Percentiles rank a stretch among this genome's conserved stretches.
These are phyloP conservation scores for Sebastes miniatus DNA, from an alignment of 2,797 vertebrate genomes.

Conservation along the genomic window DNA sequence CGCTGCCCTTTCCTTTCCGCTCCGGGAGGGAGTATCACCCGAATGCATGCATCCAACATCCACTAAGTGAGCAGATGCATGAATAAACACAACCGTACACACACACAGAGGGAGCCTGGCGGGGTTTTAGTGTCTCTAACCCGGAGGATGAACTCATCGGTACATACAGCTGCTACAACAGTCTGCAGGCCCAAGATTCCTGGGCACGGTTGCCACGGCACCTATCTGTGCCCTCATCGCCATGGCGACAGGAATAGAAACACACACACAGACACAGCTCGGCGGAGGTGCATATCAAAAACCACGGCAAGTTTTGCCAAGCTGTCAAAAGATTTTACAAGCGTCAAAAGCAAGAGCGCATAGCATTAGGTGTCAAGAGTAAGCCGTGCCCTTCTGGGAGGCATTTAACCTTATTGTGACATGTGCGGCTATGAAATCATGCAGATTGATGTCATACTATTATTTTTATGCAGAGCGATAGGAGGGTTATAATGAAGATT, in stretches of 20 bases:
- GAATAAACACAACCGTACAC: conserved; percentile 1
- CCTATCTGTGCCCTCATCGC: conserved; percentile 59
- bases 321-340: conserved; percentile 38
- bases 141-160: conserved; percentile 71
- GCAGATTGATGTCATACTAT: conserved; percentile 36
- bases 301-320: conserved; percentile 18
- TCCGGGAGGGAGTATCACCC: conserved; percentile 57
- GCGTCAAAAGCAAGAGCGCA: conserved; percentile 17
- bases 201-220: conserved; percentile 46
- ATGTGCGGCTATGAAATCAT: conserved; percentile 1
- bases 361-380: neutral
- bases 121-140: conserved; percentile 56
- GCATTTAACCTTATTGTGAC: conserved; percentile 53
- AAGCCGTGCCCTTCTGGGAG: conserved; percentile 48
- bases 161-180: conserved; percentile 63
- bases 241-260: conserved; percentile 59
- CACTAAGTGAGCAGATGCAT: neutral
- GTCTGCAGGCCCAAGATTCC: conserved; percentile 56
- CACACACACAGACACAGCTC: conserved; percentile 23
- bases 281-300: conserved; percentile 16
- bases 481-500: neutral
- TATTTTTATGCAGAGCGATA: conserved; percentile 45
- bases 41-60: conserved; percentile 8
- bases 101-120: conserved; percentile 12
- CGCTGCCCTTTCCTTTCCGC: conserved; percentile 46